Conservation (phyloP, 2,797 vertebrate species). For the Pelodytes ibericus region DNA sequence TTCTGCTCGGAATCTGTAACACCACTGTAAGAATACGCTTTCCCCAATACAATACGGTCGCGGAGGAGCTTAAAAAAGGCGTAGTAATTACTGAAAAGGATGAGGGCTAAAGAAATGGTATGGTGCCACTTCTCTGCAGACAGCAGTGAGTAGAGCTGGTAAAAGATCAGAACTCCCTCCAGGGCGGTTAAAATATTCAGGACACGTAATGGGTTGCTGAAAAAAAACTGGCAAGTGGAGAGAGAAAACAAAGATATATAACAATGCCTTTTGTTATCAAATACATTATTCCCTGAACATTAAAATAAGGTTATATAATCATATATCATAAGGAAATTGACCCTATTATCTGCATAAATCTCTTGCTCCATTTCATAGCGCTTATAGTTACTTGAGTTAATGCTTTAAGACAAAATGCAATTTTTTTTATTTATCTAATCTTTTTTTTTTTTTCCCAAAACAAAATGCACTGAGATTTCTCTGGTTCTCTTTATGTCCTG, state of each 20-base stretch:
- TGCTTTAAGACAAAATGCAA: too few relatives aligned
- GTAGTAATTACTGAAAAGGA: conserved; percentile 99
- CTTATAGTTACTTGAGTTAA: too few relatives aligned
- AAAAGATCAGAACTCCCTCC: conserved; percentile 95
- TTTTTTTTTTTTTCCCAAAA: too few relatives aligned
- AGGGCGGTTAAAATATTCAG: conserved; percentile 95
- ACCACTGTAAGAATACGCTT: conserved; percentile 89
- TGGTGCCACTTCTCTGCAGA: conserved; percentile 98
- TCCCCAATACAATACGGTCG: conserved; percentile 95
- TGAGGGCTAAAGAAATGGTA: conserved; percentile 93
- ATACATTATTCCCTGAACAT: too few relatives aligned
- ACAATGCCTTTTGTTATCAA: too few relatives aligned
- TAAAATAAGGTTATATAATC: too few relatives aligned
- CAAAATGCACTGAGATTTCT: too few relatives aligned
- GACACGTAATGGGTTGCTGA: conserved; percentile 97
- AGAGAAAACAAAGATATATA: not conserved
- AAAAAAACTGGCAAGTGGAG: conserved; percentile 85
- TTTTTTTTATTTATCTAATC: too few relatives aligned
- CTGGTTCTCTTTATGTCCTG: too few relatives aligned
- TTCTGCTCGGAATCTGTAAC: conserved; percentile 88
- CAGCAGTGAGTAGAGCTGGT: conserved; percentile 95
- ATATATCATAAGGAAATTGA: too few relatives aligned
- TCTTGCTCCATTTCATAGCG: too few relatives aligned
- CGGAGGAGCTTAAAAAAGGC: conserved; percentile 97
- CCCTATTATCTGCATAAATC: too few relatives aligned